Evolutionary conservation across 2,797 vertebrate species (phyloP).

Genomic region (Dallia pectoralis): DNA sequence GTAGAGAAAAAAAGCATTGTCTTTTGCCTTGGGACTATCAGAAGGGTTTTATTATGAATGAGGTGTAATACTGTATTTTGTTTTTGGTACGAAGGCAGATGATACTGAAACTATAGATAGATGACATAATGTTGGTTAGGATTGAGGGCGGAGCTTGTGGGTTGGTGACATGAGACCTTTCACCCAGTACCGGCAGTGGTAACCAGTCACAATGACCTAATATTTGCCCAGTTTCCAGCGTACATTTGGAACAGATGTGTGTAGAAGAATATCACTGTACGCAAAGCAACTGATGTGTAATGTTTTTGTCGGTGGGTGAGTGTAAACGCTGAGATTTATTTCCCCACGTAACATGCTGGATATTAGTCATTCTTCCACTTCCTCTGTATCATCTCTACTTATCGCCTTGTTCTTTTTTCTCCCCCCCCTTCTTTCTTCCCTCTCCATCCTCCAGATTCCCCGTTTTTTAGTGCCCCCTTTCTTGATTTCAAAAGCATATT

Average conservation of each 20-base stretch:
- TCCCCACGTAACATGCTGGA: not conserved
- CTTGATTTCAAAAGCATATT: constrained; percentile 75
- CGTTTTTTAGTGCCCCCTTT: constrained; percentile 61
- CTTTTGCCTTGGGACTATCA: not conserved
- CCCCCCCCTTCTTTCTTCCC: constrained; percentile 7
- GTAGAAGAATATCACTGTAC: too few species aligned
- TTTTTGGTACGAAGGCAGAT: not conserved
- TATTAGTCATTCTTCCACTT: constrained; percentile 2
- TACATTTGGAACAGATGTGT: constrained; percentile 1
- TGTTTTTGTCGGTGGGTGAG: not conserved
- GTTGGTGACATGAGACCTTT: constrained; percentile 50
- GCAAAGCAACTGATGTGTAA: not conserved
- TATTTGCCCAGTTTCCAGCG: constrained; percentile 26
- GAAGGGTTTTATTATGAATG: not conserved
- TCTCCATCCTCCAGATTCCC: constrained; percentile 49
- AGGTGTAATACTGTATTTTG: constrained; percentile 19
- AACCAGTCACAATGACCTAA: constrained; percentile 46
- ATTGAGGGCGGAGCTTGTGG: not conserved
- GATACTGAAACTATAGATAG: not conserved
- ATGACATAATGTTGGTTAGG: constrained; percentile 14
- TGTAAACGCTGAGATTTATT: not conserved
- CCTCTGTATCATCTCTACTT: not conserved
- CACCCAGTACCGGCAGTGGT: constrained; percentile 57
- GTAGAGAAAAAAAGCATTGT: too few species aligned
- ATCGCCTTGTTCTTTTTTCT: constrained; percentile 9